phyloP scores from a whole-genome alignment of 2,888 invertebrate species.

The Serrognathus titanus region DNA sequence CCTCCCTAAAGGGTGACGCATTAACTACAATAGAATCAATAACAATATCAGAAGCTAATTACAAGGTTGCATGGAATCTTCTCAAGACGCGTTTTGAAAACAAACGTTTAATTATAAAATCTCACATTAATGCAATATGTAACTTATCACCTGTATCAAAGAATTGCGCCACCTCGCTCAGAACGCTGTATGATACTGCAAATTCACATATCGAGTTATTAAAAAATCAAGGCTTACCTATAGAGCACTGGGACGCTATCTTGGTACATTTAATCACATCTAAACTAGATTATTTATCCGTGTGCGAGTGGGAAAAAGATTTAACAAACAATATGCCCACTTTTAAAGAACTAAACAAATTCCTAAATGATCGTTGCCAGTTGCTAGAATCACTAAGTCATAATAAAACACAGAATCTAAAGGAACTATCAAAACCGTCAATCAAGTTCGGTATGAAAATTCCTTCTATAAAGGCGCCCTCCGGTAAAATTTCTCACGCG shows the following conservation, averaged over 20 bases:
- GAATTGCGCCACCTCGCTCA: not conserved
- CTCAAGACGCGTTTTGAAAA: too few relatives aligned
- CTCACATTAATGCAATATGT: too few relatives aligned
- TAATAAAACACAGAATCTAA: not conserved
- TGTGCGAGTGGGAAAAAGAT: not conserved
- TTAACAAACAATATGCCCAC: not conserved
- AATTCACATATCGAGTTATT: not conserved
- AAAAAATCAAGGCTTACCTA: not conserved
- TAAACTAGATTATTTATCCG: not conserved
- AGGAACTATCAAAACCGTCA: not conserved
- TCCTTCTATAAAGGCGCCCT: not conserved
- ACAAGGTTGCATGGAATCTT: too few relatives aligned
- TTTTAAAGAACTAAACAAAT: not conserved
- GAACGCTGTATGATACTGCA: not conserved
- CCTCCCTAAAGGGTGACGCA: too few relatives aligned
- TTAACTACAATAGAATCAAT: too few relatives aligned
- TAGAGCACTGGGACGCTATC: not conserved
- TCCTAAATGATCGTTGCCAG: not conserved
- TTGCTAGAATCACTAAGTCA: not conserved
- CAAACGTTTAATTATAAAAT: too few relatives aligned
- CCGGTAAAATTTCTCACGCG: not conserved
- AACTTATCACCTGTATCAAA: too few relatives aligned
- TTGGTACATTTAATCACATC: not conserved
- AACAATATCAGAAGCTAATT: too few relatives aligned
- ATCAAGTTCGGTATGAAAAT: not conserved